Conservation (phyloP, 1,140 invertebrate species). For the Musca vetustissima region DNA sequence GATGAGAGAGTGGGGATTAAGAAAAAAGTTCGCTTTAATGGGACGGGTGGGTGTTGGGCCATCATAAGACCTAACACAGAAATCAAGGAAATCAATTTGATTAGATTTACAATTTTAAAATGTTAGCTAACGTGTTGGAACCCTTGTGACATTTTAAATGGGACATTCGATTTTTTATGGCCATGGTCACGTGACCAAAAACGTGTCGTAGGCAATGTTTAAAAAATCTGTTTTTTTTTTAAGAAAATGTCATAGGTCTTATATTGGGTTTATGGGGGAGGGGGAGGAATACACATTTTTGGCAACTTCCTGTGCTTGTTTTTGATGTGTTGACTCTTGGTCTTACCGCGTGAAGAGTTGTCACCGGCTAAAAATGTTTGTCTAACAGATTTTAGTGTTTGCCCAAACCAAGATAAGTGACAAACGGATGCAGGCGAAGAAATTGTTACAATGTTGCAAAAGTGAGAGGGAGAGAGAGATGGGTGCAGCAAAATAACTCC, state of each 20-base stretch:
- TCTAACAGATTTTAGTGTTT: not conserved
- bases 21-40: not conserved
- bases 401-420: slow-evolving; percentile 1
- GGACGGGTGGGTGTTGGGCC: not conserved
- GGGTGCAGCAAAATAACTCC: too few relatives aligned
- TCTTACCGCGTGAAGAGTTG: too few relatives aligned
- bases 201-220: not conserved
- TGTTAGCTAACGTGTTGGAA: too few relatives aligned
- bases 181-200: slow-evolving; percentile 23
- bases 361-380: not conserved
- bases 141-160: not conserved
- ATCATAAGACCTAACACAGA: not conserved
- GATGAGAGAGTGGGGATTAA: slow-evolving; percentile 7
- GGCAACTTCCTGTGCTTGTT: too few relatives aligned
- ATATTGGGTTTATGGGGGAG: too few relatives aligned
- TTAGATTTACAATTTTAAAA: slow-evolving; percentile 32
- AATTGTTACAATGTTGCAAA: not conserved
- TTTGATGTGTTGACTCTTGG: too few relatives aligned
- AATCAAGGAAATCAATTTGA: slow-evolving; percentile 29
- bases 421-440: not conserved
- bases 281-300: too few relatives aligned
- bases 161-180: not conserved
- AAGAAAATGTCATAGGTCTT: too few relatives aligned
- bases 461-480: not conserved
- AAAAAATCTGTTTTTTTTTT: too few relatives aligned